These are phyloP conservation scores for Gastracanthus pulcherrimus DNA, from an alignment of 2,888 invertebrate species.

Conservation along the genomic window DNA sequence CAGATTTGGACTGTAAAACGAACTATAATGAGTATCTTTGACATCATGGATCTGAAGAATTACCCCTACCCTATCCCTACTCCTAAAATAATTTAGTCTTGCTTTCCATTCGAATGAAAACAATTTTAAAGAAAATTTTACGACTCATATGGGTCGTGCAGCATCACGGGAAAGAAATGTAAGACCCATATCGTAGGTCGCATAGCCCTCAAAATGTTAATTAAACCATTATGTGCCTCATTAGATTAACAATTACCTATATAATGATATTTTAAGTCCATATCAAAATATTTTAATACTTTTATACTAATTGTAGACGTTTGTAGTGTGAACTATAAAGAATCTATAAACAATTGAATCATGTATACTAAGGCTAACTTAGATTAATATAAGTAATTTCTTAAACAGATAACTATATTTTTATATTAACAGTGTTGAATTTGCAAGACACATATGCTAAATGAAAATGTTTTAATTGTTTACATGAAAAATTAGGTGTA, in stretches of 20 bases:
- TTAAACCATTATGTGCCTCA: background rate
- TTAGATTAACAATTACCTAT: conserved; percentile 7
- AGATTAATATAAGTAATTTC: conserved; percentile 54
- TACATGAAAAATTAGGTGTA: conserved; percentile 26
- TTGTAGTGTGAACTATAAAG: conserved; percentile 28
- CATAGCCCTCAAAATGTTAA: too few species aligned
- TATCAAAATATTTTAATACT: conserved; percentile 9
- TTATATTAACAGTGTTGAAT: conserved; percentile 31
- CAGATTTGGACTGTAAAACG: too few species aligned
- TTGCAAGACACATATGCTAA: conserved; percentile 25
- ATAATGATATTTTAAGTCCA: conserved; percentile 8
- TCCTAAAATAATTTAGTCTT: too few species aligned
- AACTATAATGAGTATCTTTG: too few species aligned
- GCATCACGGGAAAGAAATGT: too few species aligned
- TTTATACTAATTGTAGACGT: background rate
- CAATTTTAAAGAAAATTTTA: too few species aligned
- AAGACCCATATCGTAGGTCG: too few species aligned
- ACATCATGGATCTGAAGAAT: too few species aligned
- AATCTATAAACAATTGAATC: conserved; percentile 24
- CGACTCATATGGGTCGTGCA: too few species aligned
- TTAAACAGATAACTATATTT: conserved; percentile 39
- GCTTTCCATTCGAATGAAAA: too few species aligned
- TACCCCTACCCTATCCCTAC: too few species aligned
- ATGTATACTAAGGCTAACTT: conserved; percentile 53
- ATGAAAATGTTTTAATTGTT: conserved; percentile 33